These are phyloP conservation scores for Orussus abietinus DNA, from an alignment of 1,140 invertebrate species.

Conservation along the genomic window DNA sequence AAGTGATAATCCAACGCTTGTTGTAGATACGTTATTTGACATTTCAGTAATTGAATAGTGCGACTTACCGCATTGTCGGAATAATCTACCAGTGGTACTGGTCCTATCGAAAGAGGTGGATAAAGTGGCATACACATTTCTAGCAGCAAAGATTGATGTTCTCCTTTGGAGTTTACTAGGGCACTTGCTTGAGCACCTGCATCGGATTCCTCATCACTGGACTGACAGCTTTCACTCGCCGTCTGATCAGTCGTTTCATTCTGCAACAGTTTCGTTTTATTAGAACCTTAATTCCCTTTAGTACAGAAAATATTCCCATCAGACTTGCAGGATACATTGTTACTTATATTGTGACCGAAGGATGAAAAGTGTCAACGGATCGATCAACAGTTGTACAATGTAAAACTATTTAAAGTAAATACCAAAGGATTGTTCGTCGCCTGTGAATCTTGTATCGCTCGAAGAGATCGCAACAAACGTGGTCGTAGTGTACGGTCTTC, in stretches of 20 bases:
- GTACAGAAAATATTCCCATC: no score
- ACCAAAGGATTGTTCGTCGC: slow-evolving; percentile 31
- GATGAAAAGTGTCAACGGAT: no score
- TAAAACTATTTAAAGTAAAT: background rate
- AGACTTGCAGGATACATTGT: no score
- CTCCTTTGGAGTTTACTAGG: slow-evolving; percentile 21
- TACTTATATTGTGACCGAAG: no score
- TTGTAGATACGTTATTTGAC: no score
- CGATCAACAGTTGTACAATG: background rate
- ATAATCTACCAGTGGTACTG: slow-evolving; percentile 24
- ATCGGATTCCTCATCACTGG: slow-evolving; percentile 46
- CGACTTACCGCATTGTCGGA: slow-evolving; percentile 31
- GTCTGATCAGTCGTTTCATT: slow-evolving; percentile 37
- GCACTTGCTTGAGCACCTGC: slow-evolving; percentile 22
- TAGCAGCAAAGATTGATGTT: slow-evolving; percentile 24
- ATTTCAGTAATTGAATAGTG: no score
- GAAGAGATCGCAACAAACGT: slow-evolving; percentile 59
- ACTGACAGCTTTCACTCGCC: slow-evolving; percentile 39
- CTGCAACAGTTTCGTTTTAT: slow-evolving; percentile 17
- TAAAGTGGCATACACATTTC: slow-evolving; percentile 28
- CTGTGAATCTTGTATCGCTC: slow-evolving; percentile 41
- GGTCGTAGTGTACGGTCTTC: slow-evolving; percentile 61
- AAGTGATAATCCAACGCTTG: no score
- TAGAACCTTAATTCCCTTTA: no score
- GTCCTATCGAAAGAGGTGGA: slow-evolving; percentile 19